Evolutionary conservation across 2,113 vertebrate genomes (phyloP), one percentile per base, ranked within the genome.

Genomic region (Platichthys flesus): DNA sequence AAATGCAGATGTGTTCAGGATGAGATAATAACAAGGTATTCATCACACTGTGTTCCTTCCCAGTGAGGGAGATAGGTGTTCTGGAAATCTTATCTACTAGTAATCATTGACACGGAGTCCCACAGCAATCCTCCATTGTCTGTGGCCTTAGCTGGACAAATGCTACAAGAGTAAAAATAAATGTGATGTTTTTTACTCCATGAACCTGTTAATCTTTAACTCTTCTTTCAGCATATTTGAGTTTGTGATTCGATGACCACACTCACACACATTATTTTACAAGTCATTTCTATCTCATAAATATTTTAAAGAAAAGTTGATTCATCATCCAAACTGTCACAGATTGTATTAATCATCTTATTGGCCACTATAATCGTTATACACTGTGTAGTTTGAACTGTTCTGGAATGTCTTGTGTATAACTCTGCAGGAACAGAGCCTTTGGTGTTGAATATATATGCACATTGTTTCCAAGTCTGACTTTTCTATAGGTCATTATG

Each of bases 61-160:
- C 14, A n/a, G 5, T 60, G 3, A 37, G 2, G 54, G 13, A 75
- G 55, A 61, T 47, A 69, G 16, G 18, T 76, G 16, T 18, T 28
- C 54, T 47, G 54, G 3, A 62, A 64, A 74, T 62, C 37, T 31
- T 47, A 67, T 61, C 26, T 66, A 18, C 40, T 67, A 23, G 35
- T 60, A 71, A 65, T 81, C 23, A 75, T 81, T 83, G 56, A 78
- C 79, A 61, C 4, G 51, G 45, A 67, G 57, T 42, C 18, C 18
- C 40, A 37, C 2, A 28, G 24, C 13, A 58, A 13, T 67, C 31
- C 52, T 23, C 23, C 10, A 35, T n/a, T 47, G 24, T 68, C 37
- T 24, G 9, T 62, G 67, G 72, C 28, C 40, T 26, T 24, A 51
- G 42, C 1, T 16, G 1, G 10, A 56, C 51, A 63, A 26, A 71